Percentiles rank a stretch among this genome's conserved stretches.
These are phyloP conservation scores for Drosophila quadrilineata DNA, from an alignment of 1,140 invertebrate species.

Conservation along the genomic window DNA sequence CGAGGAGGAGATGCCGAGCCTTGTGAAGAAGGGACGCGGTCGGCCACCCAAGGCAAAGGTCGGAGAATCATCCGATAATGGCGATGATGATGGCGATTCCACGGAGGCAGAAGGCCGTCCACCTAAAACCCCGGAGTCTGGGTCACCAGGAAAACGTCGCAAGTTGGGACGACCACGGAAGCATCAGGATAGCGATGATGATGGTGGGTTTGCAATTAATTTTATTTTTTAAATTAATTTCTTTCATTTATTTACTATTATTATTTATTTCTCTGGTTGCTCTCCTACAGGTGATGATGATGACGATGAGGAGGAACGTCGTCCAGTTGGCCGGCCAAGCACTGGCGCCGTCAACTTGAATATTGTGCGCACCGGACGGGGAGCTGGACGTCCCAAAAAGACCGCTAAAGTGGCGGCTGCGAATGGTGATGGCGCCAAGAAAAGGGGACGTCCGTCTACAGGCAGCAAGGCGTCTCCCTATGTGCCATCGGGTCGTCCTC, in stretches of 20 bases:
- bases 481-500: conserved; percentile 28
- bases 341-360: conserved; percentile 67
- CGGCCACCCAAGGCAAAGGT: conserved; percentile 38
- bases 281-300: conserved; percentile 8
- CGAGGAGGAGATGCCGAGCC: neutral
- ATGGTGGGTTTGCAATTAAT: conserved; percentile 23
- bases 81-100: conserved; percentile 23
- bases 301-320: conserved; percentile 41
- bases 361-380: conserved; percentile 60
- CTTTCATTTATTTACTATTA: neutral
- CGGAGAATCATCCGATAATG: conserved; percentile 18
- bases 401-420: neutral
- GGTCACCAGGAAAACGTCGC: conserved; percentile 46
- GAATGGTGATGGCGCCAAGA: conserved; percentile 48
- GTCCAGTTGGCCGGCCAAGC: conserved; percentile 53
- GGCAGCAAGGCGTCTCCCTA: conserved; percentile 3
- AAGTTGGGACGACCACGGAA: conserved; percentile 49
- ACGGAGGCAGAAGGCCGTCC: neutral
- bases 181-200: conserved; percentile 57
- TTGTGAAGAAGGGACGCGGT: conserved; percentile 71
- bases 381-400: conserved; percentile 64
- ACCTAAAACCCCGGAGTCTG: conserved; percentile 22
- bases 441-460: conserved; percentile 52
- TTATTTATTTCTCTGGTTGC: neutral
- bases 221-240: neutral